A percentile compares a stretch with the other conserved stretches of the same genome.
phyloP scores from a whole-genome alignment of 2,797 vertebrate genomes.

The Oreochromis grahami region DNA sequence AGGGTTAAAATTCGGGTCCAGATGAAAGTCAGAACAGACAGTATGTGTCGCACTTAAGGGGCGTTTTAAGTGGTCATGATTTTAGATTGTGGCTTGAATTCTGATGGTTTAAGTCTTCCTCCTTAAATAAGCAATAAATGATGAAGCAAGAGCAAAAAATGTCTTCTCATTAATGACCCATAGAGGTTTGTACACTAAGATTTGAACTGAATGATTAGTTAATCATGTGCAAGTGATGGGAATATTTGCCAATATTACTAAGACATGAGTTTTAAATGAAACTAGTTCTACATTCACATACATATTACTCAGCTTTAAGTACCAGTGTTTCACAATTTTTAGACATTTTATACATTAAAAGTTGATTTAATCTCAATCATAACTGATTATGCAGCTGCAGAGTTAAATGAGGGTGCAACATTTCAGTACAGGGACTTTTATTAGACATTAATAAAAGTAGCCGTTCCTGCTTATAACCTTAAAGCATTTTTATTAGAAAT shows the following conservation, averaged over 20 bases:
- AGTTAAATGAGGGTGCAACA: neutral
- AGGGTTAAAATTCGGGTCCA: neutral
- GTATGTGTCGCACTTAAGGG: too few relatives aligned
- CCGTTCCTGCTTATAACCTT: neutral
- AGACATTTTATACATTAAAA: neutral
- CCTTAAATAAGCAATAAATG: neutral
- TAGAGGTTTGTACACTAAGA: neutral
- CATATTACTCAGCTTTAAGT: neutral
- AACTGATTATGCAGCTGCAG: neutral
- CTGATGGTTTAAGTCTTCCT: neutral
- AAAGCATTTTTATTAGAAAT: neutral
- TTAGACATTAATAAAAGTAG: neutral
- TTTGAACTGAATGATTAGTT: neutral
- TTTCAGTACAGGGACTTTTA: neutral
- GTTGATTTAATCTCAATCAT: neutral
- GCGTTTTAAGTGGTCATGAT: neutral
- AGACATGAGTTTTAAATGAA: neutral
- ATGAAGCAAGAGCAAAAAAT: neutral
- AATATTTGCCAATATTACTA: neutral
- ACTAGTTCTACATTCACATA: neutral
- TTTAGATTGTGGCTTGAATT: neutral
- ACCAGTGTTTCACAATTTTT: neutral
- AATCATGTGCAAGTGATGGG: neutral
- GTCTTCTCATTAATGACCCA: neutral
- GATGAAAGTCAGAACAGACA: neutral